phyloP scores from a whole-genome alignment of 2,797 vertebrate genomes.

The Poeciliopsis turneri region DNA sequence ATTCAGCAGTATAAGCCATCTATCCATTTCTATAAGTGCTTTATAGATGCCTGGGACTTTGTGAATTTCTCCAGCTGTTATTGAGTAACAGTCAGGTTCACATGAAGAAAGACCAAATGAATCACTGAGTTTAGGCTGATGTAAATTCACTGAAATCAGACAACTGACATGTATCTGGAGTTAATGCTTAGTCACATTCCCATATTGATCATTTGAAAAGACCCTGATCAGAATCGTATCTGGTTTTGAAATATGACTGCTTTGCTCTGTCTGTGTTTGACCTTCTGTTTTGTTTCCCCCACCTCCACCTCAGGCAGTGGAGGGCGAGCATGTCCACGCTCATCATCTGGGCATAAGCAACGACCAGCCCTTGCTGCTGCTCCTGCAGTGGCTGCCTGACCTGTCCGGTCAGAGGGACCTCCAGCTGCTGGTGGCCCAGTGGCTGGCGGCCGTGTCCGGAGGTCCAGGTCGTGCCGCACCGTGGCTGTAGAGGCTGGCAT shows the following conservation, averaged over 20 bases:
- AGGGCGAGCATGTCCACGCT: constrained; percentile 84
- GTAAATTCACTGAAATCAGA: not conserved
- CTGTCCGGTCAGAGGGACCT: constrained; percentile 83
- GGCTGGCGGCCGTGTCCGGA: constrained; percentile 87
- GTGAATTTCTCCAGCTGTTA: not conserved
- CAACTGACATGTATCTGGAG: not conserved
- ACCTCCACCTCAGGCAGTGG: constrained; percentile 84
- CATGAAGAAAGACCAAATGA: not conserved
- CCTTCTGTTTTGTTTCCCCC: constrained; percentile 3
- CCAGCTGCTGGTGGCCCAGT: constrained; percentile 87
- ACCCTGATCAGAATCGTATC: not conserved
- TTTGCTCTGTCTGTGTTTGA: not conserved
- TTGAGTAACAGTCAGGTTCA: not conserved
- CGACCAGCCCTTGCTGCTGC: constrained; percentile 91
- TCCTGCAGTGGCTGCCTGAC: constrained; percentile 90
- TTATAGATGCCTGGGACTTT: not conserved
- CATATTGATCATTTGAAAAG: not conserved
- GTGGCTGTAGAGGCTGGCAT: constrained; percentile 92
- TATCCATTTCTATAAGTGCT: not conserved
- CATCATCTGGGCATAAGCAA: constrained; percentile 86
- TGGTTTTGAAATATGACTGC: not conserved
- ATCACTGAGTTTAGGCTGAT: not conserved
- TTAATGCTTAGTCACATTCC: not conserved
- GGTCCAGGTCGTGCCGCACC: constrained; percentile 88
- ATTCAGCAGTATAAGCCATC: not conserved